These are phyloP conservation scores for Bellardia pandia DNA, from an alignment of 2,888 invertebrate genomes.

Conservation along the genomic window DNA sequence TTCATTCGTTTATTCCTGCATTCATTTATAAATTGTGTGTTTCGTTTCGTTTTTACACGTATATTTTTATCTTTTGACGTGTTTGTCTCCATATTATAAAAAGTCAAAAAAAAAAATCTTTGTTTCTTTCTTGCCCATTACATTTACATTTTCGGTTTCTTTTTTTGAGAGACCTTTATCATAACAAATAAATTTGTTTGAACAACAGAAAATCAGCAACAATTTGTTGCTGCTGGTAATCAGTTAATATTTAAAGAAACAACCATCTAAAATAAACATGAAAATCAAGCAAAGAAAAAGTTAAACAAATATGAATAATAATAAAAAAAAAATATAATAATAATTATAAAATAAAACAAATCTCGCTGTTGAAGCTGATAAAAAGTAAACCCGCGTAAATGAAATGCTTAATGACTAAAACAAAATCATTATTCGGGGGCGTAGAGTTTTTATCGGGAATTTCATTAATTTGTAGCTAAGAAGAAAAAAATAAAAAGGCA, in stretches of 20 bases:
- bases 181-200: neutral
- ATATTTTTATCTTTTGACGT: constrained; percentile 36
- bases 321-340: too few relatives aligned
- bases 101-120: neutral
- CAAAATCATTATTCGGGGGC: constrained; percentile 30
- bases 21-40: neutral
- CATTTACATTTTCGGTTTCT: neutral
- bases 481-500: neutral
- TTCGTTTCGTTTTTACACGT: neutral
- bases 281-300: neutral
- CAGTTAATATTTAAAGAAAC: neutral
- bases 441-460: constrained; percentile 2
- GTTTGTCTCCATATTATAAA: constrained; percentile 11
- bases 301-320: constrained; percentile 15
- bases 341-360: constrained; percentile 7
- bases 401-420: constrained; percentile 25
- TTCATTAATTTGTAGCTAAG: neutral
- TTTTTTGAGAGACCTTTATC: neutral
- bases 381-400: constrained; percentile 22
- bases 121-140: neutral
- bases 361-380: constrained; percentile 7
- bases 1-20: neutral
- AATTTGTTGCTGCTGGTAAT: constrained; percentile 1
- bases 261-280: neutral
- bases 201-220: neutral